phyloP scores from a whole-genome alignment of 35 echinoderm and acorn worm genomes.

The Heliocidaris tuberculata region DNA sequence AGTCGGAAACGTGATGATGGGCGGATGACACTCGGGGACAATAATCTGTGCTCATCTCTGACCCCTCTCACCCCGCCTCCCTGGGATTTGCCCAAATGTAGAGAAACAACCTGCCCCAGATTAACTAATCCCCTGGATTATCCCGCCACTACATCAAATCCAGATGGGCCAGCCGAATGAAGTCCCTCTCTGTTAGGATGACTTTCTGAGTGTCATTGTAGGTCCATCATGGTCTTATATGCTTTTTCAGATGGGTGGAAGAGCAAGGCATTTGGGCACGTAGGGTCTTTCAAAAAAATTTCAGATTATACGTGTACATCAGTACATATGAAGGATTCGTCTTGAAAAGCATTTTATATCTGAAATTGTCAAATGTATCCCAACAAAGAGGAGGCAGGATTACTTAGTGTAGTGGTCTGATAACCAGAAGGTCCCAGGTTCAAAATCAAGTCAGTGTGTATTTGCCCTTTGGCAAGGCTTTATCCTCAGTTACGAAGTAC shows the following conservation, averaged over 20 bases:
- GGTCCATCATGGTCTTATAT: background rate
- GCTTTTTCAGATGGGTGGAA: conserved; percentile 20
- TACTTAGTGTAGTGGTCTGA: too few relatives aligned
- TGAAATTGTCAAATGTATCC: too few relatives aligned
- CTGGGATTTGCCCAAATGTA: background rate
- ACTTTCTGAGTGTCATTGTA: background rate
- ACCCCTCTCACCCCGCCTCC: background rate
- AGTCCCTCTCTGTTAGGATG: background rate
- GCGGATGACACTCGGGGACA: conserved; percentile 18
- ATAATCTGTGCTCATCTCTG: background rate
- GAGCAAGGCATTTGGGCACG: background rate
- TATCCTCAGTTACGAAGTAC: too few relatives aligned
- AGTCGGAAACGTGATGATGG: background rate
- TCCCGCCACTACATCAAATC: conserved; percentile 28
- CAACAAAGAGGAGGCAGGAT: too few relatives aligned
- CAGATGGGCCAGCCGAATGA: background rate
- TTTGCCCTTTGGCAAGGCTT: too few relatives aligned
- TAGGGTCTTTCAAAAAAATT: background rate
- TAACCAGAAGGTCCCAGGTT: too few relatives aligned
- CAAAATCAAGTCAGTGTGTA: too few relatives aligned
- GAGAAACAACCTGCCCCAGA: conserved; percentile 26
- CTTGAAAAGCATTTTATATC: too few relatives aligned
- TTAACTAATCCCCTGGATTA: conserved; percentile 31
- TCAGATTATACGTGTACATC: too few relatives aligned
- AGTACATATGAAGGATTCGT: too few relatives aligned